Base-by-base conservation (phyloP, 2,797 vertebrate species). In the Melanotaenia pygmaea region DNA sequence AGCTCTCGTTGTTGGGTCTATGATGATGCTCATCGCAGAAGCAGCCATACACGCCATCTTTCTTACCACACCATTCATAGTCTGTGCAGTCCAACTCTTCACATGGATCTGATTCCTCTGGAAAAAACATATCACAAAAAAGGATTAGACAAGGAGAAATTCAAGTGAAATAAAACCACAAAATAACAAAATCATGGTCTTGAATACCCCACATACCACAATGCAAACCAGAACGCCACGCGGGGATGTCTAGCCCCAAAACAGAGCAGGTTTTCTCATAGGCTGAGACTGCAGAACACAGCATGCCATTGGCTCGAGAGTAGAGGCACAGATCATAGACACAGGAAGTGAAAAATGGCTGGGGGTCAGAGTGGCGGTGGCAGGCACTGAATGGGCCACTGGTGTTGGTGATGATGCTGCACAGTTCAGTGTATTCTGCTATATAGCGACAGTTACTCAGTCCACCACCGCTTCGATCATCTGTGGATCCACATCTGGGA, bases 241-340 rank as follows among this genome's bases (percentile, higher is more conserved):
- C 80, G 0, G 88, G 24, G 66, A 91, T 85, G 12, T 74, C 20
- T 13, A 93, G 6, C 0, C 60, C 85, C 0, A 76, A 3, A 24
- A 77, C 54, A 7, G 79, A 34, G 43, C 93, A 94, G 14, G 85
- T 87, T 53, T 12, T 82, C 24, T 92, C 90, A 12, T 93, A 94
- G 61, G 90, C 81, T 18, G 90, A 86, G 18, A 94, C 67, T 0
- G 88, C 81, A 16, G 89, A 84, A 24, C 94, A 94, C 28, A 92
- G 60, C 78, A 91, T 86, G 67, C 24, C 79, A 64, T 92, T 91
- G 47, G 81, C 88, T 28, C 65, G 70, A 13, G 88, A 89, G 22
- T 91, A 92, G 22, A 84, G 77, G 72, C 94, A 95, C 30, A 95
- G 87, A 54, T 93, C 88, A 1, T 93, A 94, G 28, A 95, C 37